A percentile compares a stretch with the other conserved stretches of the same genome.
Conservation (phyloP, 2,797 vertebrate genomes). For the Lithobates sylvaticus region DNA sequence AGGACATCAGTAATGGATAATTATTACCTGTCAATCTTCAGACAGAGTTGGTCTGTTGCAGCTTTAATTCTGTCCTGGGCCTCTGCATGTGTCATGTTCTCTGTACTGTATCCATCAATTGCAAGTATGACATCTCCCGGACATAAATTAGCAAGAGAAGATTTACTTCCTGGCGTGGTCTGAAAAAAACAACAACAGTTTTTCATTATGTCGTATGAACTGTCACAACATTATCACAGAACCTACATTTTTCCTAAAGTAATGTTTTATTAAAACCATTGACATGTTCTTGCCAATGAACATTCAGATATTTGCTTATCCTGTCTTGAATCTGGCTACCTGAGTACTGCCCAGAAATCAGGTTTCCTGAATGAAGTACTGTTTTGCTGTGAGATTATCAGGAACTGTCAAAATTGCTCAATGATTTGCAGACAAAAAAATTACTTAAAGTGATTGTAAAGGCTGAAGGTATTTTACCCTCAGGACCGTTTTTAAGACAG, state of each 20-base stretch:
- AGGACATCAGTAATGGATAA: background rate
- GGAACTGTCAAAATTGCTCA: too few relatives aligned
- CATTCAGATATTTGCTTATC: too few relatives aligned
- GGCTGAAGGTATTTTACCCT: too few relatives aligned
- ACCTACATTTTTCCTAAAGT: too few relatives aligned
- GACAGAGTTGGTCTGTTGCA: conserved; percentile 80
- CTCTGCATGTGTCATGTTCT: conserved; percentile 91
- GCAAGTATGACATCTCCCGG: conserved; percentile 91
- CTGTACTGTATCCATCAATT: conserved; percentile 88
- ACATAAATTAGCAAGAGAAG: conserved; percentile 86
- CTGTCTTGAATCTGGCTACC: background rate
- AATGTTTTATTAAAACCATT: too few relatives aligned
- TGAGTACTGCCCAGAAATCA: background rate
- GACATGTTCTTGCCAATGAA: too few relatives aligned
- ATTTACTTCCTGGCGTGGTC: conserved; percentile 95
- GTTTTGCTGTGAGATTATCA: background rate
- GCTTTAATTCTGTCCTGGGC: conserved; percentile 96
- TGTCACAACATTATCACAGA: too few relatives aligned
- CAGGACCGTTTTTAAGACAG: too few relatives aligned
- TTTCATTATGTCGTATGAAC: background rate
- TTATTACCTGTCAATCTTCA: conserved; percentile 90
- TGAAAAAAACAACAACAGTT: conserved; percentile 72
- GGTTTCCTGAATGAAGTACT: background rate
- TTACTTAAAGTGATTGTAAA: too few relatives aligned
- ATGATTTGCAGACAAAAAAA: too few relatives aligned